Evolutionary conservation across 2,113 vertebrate species (phyloP).

Genomic region (Platanista minor): DNA sequence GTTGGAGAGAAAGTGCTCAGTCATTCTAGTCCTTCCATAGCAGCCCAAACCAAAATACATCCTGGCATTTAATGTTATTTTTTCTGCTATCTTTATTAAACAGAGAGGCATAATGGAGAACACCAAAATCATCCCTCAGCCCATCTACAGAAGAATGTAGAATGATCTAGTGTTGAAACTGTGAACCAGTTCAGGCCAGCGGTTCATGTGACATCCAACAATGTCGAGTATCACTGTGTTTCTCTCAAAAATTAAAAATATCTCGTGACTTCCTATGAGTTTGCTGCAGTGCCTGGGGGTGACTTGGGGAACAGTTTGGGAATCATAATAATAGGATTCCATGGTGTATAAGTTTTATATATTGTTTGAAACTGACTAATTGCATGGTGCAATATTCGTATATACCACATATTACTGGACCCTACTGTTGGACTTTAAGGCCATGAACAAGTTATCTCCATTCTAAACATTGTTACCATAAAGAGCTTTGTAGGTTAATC

Average conservation of each 20-base stretch:
- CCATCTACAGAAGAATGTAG: neutral
- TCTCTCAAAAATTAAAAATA: neutral
- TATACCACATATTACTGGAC: neutral
- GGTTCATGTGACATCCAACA: neutral
- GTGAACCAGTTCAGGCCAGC: neutral
- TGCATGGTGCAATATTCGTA: neutral
- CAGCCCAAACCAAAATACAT: neutral
- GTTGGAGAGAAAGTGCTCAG: neutral
- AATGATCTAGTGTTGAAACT: neutral
- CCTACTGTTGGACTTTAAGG: neutral
- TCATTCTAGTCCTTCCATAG: neutral
- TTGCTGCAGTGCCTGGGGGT: neutral
- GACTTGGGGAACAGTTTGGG: neutral
- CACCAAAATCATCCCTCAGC: neutral
- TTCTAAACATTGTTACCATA: neutral
- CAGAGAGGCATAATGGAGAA: neutral
- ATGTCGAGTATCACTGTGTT: neutral
- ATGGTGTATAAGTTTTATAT: neutral
- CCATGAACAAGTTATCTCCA: neutral
- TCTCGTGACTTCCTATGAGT: neutral
- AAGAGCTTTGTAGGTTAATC: neutral
- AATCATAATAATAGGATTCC: neutral
- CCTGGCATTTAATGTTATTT: neutral
- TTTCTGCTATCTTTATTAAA: neutral
- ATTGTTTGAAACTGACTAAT: neutral